These are phyloP conservation scores for Pteromalus puparum DNA, from an alignment of 1,140 invertebrate genomes.

Conservation along the genomic window DNA sequence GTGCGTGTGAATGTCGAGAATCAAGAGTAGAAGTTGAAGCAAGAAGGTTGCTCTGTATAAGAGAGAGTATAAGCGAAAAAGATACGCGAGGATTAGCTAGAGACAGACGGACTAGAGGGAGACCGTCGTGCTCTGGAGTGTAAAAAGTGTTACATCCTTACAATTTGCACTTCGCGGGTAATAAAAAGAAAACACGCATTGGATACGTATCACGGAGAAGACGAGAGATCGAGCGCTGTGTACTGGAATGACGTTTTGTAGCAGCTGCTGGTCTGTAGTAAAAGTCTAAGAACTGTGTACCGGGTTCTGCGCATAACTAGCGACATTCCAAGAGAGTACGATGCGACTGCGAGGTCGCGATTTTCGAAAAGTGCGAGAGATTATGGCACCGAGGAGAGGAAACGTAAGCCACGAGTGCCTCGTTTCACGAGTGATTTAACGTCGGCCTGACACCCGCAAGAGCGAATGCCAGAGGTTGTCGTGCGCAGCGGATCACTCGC, in stretches of 20 bases:
- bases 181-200: neutral
- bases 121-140: neutral
- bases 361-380: neutral
- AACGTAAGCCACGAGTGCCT: neutral
- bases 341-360: neutral
- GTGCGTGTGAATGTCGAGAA: conserved; percentile 24
- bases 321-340: neutral
- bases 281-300: neutral
- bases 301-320: neutral
- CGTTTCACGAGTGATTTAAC: neutral
- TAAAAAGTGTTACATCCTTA: conserved; percentile 4
- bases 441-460: neutral
- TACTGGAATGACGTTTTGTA: neutral
- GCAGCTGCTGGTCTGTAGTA: neutral
- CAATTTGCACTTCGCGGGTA: neutral
- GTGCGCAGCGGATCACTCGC: neutral
- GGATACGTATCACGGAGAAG: neutral
- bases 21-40: neutral
- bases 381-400: conserved; percentile 10
- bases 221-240: neutral
- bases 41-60: neutral
- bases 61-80: conserved; percentile 19
- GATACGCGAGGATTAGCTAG: neutral
- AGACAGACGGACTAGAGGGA: conserved; percentile 19
- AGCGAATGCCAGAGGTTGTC: neutral